Conservation (phyloP, 1,140 invertebrate species). For the Lepidurus arcticus region DNA sequence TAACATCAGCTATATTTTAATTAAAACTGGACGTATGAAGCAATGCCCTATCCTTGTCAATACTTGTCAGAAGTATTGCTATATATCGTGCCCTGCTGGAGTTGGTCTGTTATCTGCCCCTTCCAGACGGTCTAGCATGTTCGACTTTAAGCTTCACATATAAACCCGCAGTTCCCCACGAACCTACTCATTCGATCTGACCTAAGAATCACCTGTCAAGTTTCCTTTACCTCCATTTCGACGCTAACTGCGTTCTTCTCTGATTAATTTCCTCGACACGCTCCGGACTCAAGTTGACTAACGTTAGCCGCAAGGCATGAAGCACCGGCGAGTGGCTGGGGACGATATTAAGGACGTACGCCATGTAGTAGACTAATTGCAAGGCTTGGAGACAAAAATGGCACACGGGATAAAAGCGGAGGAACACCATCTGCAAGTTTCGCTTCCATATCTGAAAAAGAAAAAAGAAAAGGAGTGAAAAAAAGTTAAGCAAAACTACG, state of each 20-base stretch:
- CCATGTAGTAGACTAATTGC: background rate
- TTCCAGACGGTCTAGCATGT: no score
- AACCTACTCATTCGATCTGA: background rate
- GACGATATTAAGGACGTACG: background rate
- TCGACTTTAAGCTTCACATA: no score
- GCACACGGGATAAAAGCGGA: background rate
- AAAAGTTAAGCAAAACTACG: background rate
- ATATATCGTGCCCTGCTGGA: no score
- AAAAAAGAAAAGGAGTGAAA: background rate
- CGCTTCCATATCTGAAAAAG: background rate
- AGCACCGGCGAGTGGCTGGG: background rate
- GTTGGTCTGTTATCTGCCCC: no score
- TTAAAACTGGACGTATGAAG: no score
- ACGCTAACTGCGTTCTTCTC: background rate
- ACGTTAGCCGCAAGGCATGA: background rate
- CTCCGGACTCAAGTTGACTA: background rate
- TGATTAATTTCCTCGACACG: background rate
- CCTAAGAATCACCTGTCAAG: background rate
- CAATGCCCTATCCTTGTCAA: no score
- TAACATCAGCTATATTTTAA: no score
- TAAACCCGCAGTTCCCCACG: no score
- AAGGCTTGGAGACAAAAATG: background rate
- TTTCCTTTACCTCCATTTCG: background rate
- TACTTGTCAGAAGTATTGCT: no score
- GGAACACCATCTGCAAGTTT: background rate